Percentiles rank a stretch among this genome's conserved stretches.
phyloP scores from a whole-genome alignment of 2,113 vertebrate genomes.

The Meleagris gallopavo region DNA sequence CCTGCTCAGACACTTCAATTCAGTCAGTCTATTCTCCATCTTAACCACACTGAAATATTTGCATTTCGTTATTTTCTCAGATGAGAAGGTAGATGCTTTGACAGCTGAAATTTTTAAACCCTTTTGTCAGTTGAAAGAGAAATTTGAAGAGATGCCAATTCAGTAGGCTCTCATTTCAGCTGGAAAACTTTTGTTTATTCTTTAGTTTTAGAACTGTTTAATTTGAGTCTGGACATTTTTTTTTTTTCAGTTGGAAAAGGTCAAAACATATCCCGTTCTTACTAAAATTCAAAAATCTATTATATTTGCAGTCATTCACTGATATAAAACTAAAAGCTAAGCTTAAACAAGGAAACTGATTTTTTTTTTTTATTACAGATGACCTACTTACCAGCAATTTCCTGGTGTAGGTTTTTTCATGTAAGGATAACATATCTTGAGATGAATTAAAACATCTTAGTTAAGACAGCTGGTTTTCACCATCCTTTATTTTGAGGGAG shows the following conservation, averaged over 20 bases:
- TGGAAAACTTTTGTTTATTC: neutral
- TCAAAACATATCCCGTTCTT: neutral
- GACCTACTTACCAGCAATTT: neutral
- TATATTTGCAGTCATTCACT: neutral
- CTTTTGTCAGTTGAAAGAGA: neutral
- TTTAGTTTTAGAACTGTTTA: neutral
- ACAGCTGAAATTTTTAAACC: neutral
- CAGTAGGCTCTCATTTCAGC: neutral
- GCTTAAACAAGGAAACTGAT: neutral
- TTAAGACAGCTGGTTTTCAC: neutral
- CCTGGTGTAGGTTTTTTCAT: too few relatives aligned
- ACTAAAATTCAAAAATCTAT: neutral
- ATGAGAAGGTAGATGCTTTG: neutral
- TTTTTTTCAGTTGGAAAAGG: neutral
- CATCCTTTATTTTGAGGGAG: neutral
- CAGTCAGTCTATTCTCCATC: neutral
- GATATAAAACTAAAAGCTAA: neutral
- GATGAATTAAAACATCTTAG: neutral
- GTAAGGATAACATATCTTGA: neutral
- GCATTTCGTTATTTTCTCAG: neutral
- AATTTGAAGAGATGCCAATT: neutral
- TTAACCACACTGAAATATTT: neutral
- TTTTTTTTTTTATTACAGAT: neutral
- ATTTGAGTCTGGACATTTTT: neutral
- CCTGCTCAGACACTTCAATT: neutral